Evolutionary conservation across 2,888 invertebrate genomes (phyloP).

Genomic region (Nyleta sp.): DNA sequence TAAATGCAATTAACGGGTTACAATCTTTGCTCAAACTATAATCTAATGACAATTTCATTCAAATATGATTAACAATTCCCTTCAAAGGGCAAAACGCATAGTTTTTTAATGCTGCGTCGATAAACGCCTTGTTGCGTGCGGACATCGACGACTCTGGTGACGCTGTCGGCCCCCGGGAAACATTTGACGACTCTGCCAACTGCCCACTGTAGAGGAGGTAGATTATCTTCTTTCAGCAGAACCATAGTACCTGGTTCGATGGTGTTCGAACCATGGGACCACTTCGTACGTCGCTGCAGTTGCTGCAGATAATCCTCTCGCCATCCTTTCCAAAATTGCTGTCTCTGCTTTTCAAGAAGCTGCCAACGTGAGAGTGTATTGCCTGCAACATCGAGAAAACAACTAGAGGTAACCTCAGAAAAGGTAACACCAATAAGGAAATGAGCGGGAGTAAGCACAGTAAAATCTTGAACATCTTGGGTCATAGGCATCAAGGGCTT

Average conservation of each 20-base stretch:
- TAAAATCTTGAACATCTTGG: conserved; percentile 51
- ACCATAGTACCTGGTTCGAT: conserved; percentile 22
- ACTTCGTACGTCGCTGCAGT: neutral
- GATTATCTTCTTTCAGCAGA: conserved; percentile 6
- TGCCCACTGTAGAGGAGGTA: neutral
- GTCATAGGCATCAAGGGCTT: conserved; percentile 46
- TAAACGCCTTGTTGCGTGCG: neutral
- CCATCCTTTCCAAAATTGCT: conserved; percentile 25
- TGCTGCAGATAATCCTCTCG: conserved; percentile 5
- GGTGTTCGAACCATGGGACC: no score
- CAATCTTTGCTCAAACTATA: no score
- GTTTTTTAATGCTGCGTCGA: neutral
- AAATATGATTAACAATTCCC: neutral
- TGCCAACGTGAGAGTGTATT: neutral
- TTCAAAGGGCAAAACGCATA: conserved; percentile 5
- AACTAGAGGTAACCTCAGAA: neutral
- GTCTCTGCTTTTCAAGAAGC: neutral
- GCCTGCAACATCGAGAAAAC: neutral
- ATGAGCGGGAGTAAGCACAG: conserved; percentile 71
- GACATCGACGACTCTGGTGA: neutral
- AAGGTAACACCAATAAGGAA: conserved; percentile 60
- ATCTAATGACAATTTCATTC: no score
- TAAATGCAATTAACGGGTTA: no score
- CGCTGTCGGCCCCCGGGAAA: neutral
- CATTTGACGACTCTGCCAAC: neutral